Evolutionary conservation across 2,113 vertebrate genomes (phyloP).

Genomic region (Guaruba guarouba): DNA sequence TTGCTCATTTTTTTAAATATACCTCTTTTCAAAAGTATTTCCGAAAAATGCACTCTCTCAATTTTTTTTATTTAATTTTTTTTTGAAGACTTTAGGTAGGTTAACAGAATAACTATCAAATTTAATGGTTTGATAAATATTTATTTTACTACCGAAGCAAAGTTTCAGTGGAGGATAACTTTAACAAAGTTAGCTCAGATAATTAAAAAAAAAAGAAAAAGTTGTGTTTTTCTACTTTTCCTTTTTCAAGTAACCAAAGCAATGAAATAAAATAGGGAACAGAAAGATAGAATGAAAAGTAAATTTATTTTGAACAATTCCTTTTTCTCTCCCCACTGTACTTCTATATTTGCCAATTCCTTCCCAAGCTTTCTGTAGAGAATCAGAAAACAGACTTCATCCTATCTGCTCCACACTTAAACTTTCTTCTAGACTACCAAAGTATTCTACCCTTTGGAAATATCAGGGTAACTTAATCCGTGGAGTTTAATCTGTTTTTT

Average conservation of each 20-base stretch:
- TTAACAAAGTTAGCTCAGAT: too few species aligned
- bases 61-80: neutral
- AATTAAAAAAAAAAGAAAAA: neutral
- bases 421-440: neutral
- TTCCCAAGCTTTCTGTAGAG: neutral
- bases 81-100: neutral
- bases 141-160: neutral
- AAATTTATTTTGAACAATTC: neutral
- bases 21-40: neutral
- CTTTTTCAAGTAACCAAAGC: neutral
- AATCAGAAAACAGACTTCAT: neutral
- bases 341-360: neutral
- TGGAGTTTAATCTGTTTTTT: neutral
- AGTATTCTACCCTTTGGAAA: neutral
- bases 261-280: neutral
- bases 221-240: fast-evolving
- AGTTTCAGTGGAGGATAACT: neutral
- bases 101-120: neutral
- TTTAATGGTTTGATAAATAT: neutral
- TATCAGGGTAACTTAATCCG: neutral
- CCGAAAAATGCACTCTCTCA: neutral
- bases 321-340: neutral
- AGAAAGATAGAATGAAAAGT: neutral
- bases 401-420: neutral
- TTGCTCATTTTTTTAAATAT: neutral